These are phyloP conservation scores for Arizona elegans DNA, from an alignment of 2,113 vertebrate genomes.

Conservation along the genomic window DNA sequence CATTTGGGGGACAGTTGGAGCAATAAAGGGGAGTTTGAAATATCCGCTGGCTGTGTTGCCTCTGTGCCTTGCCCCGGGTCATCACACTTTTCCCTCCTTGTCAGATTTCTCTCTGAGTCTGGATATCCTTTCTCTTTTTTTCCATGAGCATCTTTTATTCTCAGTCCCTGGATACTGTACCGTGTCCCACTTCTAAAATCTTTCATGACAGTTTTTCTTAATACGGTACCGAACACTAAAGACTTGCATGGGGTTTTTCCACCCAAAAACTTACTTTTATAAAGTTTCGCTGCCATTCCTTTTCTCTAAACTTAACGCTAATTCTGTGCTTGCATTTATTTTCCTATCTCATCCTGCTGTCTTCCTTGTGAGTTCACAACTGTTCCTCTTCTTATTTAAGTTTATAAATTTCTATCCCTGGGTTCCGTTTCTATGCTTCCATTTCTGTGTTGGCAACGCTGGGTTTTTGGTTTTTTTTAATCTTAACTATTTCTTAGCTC, in stretches of 20 bases:
- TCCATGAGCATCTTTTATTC: not conserved
- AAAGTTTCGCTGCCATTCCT: not conserved
- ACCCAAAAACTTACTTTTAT: not conserved
- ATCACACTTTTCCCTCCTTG: not conserved
- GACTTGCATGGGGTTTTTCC: not conserved
- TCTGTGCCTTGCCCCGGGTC: too few species aligned
- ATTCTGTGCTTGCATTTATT: not conserved
- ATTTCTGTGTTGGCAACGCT: not conserved
- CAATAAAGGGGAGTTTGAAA: too few species aligned
- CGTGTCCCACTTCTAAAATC: not conserved
- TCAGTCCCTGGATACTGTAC: not conserved
- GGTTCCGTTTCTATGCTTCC: not conserved
- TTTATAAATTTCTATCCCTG: not conserved
- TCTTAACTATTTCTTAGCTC: not conserved
- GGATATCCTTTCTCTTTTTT: not conserved
- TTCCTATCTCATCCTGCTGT: not conserved
- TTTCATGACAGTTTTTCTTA: not conserved
- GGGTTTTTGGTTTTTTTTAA: not conserved
- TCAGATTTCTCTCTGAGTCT: not conserved
- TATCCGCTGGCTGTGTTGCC: too few species aligned
- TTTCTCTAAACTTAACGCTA: not conserved
- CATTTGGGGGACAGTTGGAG: too few species aligned
- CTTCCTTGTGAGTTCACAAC: not conserved
- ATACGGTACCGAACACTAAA: not conserved
- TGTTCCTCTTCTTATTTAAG: not conserved